Evolutionary conservation across 2,888 invertebrate genomes (phyloP).

Genomic region (Mylabris sibirica): DNA sequence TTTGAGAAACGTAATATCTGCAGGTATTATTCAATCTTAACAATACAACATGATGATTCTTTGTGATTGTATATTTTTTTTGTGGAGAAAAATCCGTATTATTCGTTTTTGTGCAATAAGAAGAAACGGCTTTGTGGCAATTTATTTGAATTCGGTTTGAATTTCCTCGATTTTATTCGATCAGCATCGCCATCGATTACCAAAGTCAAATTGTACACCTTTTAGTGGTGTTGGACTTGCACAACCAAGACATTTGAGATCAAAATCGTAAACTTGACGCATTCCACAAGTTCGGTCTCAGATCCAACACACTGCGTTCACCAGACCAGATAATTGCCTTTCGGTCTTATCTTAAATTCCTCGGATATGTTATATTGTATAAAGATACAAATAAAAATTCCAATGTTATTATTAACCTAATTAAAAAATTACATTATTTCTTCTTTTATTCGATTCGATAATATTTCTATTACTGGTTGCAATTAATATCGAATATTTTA

Average conservation of each 20-base stretch:
- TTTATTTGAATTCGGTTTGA: not conserved
- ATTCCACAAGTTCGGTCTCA: constrained; percentile 7
- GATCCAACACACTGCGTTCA: constrained; percentile 32
- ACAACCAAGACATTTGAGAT: constrained; percentile 7
- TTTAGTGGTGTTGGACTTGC: not conserved
- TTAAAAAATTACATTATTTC: not conserved
- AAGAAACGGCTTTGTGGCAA: not conserved
- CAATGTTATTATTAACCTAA: constrained; percentile 5
- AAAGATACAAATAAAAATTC: constrained; percentile 4
- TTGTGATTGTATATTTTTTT: too few relatives aligned
- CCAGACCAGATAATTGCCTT: constrained; percentile 44
- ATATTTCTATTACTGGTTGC: not conserved
- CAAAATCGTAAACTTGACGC: constrained; percentile 7
- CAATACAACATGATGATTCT: too few relatives aligned
- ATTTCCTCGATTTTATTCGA: not conserved
- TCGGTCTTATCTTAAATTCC: constrained; percentile 37
- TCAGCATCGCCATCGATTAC: not conserved
- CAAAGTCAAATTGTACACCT: not conserved
- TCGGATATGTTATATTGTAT: not conserved
- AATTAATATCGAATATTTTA: constrained; percentile 31
- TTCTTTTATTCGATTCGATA: constrained; percentile 14
- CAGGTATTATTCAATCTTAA: too few relatives aligned
- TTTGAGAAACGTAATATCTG: too few relatives aligned
- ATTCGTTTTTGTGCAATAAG: too few relatives aligned
- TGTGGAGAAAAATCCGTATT: too few relatives aligned